Conservation (phyloP, 2,797 vertebrate genomes). For the Pygocentrus nattereri region DNA sequence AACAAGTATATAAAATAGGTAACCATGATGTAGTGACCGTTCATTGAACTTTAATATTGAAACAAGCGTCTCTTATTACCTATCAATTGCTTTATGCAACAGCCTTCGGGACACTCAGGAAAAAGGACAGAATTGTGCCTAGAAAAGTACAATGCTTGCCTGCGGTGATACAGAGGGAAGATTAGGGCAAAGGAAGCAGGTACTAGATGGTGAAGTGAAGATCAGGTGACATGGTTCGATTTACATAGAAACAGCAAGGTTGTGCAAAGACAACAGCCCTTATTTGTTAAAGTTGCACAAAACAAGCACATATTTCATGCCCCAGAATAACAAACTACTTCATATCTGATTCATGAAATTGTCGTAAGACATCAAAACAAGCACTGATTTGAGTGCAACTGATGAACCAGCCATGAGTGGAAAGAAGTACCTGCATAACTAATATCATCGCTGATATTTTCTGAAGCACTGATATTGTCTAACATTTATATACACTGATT, state of each 20-base stretch:
- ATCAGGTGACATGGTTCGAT: not conserved
- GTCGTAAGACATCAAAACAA: too few relatives aligned
- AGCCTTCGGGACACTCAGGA: not conserved
- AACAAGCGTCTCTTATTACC: not conserved
- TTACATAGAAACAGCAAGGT: not conserved
- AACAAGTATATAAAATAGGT: slow-evolving; percentile 22
- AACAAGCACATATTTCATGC: not conserved
- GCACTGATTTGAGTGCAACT: too few relatives aligned
- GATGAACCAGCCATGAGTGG: too few relatives aligned
- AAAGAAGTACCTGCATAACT: not conserved
- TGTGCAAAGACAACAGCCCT: not conserved
- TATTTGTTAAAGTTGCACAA: not conserved
- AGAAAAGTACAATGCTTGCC: not conserved
- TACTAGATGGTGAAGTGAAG: not conserved
- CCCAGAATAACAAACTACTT: too few relatives aligned
- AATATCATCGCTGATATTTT: too few relatives aligned
- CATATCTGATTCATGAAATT: too few relatives aligned
- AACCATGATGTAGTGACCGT: slow-evolving; percentile 24
- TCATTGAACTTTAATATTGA: slow-evolving; percentile 24
- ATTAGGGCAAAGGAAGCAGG: not conserved
- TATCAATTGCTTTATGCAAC: not conserved
- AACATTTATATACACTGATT: not conserved
- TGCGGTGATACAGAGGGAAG: not conserved
- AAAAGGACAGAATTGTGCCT: not conserved
- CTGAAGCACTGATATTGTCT: too few relatives aligned